These are phyloP conservation scores for Drosophila hamatofila DNA, from an alignment of 2,888 invertebrate genomes.

Conservation along the genomic window DNA sequence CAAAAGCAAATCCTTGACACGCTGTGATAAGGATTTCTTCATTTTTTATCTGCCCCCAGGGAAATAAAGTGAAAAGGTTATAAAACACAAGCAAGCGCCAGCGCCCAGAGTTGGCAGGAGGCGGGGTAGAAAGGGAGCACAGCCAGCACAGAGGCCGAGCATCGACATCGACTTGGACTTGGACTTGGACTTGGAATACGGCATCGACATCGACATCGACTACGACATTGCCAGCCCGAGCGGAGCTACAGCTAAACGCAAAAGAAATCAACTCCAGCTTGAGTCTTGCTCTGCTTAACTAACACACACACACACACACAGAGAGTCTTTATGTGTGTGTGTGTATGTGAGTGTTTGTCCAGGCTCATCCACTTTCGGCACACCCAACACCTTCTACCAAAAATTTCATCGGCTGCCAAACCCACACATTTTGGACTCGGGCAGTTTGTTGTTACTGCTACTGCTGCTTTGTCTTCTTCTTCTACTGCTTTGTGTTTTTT, in stretches of 20 bases:
- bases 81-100: conserved; percentile 79
- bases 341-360: conserved; percentile 24
- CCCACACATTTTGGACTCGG: conserved; percentile 60
- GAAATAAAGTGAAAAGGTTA: conserved; percentile 84
- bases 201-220: conserved; percentile 2
- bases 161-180: not conserved
- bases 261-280: conserved; percentile 60
- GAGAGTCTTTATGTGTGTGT: not conserved
- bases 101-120: not conserved
- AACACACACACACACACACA: conserved; percentile 22
- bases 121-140: not conserved
- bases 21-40: conserved; percentile 83
- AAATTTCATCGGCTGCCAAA: conserved; percentile 33
- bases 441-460: conserved; percentile 37
- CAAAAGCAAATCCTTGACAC: conserved; percentile 83
- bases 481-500: conserved; percentile 23
- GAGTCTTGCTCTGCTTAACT: conserved; percentile 47
- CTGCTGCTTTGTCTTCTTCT: conserved; percentile 14
- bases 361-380: conserved; percentile 20
- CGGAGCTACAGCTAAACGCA: conserved; percentile 34
- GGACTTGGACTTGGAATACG: conserved; percentile 3
- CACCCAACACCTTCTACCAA: conserved; percentile 5
- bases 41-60: conserved; percentile 83
- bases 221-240: conserved; percentile 16
- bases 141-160: conserved; percentile 17